Base-by-base conservation (phyloP, 30 jellyfish, hydroid and myxozoan genomes). In the Aurelia sp. region DNA sequence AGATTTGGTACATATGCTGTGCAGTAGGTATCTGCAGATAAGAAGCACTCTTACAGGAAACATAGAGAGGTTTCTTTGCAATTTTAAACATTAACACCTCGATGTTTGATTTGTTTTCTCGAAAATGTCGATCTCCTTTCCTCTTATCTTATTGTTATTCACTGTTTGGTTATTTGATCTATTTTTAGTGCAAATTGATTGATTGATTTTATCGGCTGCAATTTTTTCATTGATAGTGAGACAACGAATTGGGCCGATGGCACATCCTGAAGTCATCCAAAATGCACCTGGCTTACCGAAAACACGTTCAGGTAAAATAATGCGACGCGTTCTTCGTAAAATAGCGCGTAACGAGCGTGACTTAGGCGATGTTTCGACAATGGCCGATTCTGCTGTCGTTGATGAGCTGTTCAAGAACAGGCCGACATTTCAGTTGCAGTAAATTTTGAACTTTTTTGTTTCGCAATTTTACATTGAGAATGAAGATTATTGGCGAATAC, bases 251-350 rank as follows among this genome's bases (percentile, higher is more conserved):
- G 99, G 99, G 8, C 97, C 99, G 41, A 85, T 95, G 74, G 99
- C 99, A 20, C 72, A 82, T 0, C 99, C 99, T 17, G 99, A 95
- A 44, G 51, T 95, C 75, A 86, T 95, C 86, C 99, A 95, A 74
- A 78, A 87, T 51, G 99, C 99, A 21, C 98, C 99, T 18, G 98
- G 99, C 20, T 66, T 95, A 31, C 99, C 99, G 60, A 95, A 95
- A 61, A 95, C 99, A n/a, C 96, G 99, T 20, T 95, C 99, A 24
- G 99, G 99, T 41, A 95, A 95, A 82, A 95, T 95, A 30, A 95
- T 95, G 99, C 98, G 99, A 16, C 97, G 99, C 13, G 96, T 95
- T 24, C 88, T 95, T 13, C 97, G 99, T 24, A 95, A 95, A 55
- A 83, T 95, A 30, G 99, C 99, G 27, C 88, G 95, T 52, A 92